These are phyloP conservation scores for Alauda arvensis DNA, from an alignment of 2,797 vertebrate species.

Conservation along the genomic window DNA sequence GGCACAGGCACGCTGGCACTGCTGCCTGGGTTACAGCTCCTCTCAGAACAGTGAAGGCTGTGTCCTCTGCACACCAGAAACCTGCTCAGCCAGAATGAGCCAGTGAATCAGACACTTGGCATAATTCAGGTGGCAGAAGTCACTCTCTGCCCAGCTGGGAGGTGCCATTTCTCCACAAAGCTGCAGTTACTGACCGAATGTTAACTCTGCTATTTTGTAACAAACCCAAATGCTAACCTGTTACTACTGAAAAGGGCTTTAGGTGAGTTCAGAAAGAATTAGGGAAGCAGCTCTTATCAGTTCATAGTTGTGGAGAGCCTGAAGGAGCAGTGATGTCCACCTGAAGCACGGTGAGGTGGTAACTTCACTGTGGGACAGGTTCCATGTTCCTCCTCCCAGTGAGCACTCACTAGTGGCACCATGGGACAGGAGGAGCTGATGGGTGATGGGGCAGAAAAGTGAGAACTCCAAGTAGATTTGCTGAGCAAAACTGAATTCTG, in stretches of 20 bases:
- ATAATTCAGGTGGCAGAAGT: neutral
- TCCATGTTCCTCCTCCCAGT: neutral
- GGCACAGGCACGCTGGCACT: neutral
- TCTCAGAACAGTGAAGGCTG: neutral
- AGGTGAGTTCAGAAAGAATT: neutral
- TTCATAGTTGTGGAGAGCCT: neutral
- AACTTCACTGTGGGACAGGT: neutral
- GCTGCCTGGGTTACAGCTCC: neutral
- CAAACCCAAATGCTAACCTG: neutral
- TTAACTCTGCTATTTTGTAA: neutral
- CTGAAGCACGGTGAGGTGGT: fast-evolving
- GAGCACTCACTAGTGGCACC: neutral
- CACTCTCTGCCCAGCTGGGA: neutral
- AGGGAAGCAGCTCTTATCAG: neutral
- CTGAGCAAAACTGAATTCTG: neutral
- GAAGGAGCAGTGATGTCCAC: neutral
- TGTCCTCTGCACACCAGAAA: neutral
- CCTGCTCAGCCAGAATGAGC: neutral
- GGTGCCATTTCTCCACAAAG: neutral
- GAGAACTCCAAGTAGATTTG: neutral
- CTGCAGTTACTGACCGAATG: neutral
- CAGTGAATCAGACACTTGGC: neutral
- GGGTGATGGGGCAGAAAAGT: neutral
- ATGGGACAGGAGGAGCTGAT: neutral
- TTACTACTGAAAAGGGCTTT: neutral